Evolutionary conservation across 2,797 vertebrate species (phyloP).

Genomic region (Monodelphis domestica): DNA sequence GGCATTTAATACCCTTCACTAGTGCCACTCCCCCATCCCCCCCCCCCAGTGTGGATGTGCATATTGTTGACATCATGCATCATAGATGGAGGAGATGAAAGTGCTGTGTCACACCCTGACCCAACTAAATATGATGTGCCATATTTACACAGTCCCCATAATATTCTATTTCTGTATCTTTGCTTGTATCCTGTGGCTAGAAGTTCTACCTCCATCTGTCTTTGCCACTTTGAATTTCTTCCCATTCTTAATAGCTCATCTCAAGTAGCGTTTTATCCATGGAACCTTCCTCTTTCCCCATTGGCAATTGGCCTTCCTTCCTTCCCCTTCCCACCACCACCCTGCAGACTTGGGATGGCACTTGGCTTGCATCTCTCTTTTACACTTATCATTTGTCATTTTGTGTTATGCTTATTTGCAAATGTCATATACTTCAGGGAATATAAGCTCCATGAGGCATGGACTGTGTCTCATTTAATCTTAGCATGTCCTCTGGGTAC

Average conservation of each 20-base stretch:
- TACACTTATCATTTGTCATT: background rate
- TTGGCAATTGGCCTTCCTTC: background rate
- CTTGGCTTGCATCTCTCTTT: background rate
- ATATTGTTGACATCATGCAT: background rate
- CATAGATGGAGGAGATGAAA: too few relatives aligned
- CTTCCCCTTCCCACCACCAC: background rate
- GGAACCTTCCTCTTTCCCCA: background rate
- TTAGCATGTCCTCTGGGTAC: background rate
- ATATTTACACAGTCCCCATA: background rate
- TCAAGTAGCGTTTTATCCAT: background rate
- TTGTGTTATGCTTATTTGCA: background rate
- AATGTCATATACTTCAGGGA: background rate
- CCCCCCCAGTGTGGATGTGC: background rate
- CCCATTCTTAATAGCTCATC: background rate
- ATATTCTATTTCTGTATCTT: background rate
- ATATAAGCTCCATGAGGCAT: background rate
- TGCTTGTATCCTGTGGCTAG: background rate
- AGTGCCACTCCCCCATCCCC: too few relatives aligned
- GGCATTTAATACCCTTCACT: background rate
- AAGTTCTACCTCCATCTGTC: background rate
- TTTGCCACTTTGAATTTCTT: background rate
- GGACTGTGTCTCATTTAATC: background rate
- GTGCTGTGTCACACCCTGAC: background rate
- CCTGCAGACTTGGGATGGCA: background rate
- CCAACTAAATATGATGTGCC: background rate